Evolutionary conservation across 2,888 invertebrate species (phyloP).

Genomic region (Callyntrura guangdongensis): DNA sequence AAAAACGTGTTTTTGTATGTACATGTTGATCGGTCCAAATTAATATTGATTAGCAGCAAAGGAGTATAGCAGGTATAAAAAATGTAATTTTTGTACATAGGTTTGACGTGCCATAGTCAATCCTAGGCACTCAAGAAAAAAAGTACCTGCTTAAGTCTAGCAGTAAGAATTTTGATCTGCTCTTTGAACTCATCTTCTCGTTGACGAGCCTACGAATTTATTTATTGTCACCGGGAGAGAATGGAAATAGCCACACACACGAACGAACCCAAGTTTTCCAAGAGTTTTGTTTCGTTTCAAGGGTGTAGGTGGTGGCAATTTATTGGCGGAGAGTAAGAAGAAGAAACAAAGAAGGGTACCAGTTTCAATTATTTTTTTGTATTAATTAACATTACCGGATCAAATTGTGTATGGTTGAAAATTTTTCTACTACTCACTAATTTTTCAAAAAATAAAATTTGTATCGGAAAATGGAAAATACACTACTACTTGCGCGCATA

Average conservation of each 20-base stretch:
- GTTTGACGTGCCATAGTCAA: constrained; percentile 63
- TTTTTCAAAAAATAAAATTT: constrained; percentile 10
- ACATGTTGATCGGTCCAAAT: constrained; percentile 32
- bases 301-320: constrained; percentile 45
- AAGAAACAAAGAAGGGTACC: constrained; percentile 25
- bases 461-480: not conserved
- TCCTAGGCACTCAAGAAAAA: constrained; percentile 50
- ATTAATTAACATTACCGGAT: not conserved
- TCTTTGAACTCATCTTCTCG: constrained; percentile 88
- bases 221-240: constrained; percentile 16
- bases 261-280: constrained; percentile 61
- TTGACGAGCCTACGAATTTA: constrained; percentile 86
- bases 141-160: constrained; percentile 87
- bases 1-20: constrained; percentile 59
- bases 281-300: constrained; percentile 38
- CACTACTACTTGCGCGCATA: not conserved
- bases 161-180: constrained; percentile 87
- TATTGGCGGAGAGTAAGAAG: not conserved
- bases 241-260: constrained; percentile 59
- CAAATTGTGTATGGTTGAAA: too few relatives aligned
- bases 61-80: not conserved
- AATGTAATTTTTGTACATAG: constrained; percentile 51
- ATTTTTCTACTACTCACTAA: constrained; percentile 14
- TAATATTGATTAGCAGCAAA: constrained; percentile 30
- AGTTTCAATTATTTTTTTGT: constrained; percentile 26